Evolutionary conservation across 2,113 vertebrate genomes (phyloP).

Genomic region (Engystomops pustulosus): DNA sequence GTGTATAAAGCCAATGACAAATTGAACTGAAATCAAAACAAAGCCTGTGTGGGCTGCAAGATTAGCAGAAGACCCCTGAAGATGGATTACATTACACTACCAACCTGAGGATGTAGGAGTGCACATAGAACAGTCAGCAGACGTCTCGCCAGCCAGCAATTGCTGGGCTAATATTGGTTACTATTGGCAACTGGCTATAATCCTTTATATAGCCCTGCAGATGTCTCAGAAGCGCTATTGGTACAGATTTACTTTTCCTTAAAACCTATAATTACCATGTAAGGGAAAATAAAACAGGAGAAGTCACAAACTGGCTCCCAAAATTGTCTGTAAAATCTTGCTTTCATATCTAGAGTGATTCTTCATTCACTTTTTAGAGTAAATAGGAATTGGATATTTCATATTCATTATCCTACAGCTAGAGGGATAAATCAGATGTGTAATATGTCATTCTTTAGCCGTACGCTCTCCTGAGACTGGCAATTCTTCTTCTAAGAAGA

Average conservation of each 20-base stretch:
- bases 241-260: neutral
- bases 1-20: constrained; percentile 44
- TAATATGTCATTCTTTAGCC: neutral
- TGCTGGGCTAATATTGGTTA: neutral
- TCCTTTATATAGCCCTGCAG: neutral
- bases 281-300: neutral
- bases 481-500: neutral
- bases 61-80: constrained; percentile 15
- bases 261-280: constrained; percentile 28
- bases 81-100: constrained; percentile 17
- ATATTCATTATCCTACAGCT: neutral
- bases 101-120: constrained; percentile 14
- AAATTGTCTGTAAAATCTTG: neutral
- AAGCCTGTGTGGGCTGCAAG: constrained; percentile 46
- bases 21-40: constrained; percentile 40
- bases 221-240: neutral
- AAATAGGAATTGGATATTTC: neutral
- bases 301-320: neutral
- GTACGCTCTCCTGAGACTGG: neutral
- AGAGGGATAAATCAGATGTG: neutral
- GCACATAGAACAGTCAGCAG: neutral
- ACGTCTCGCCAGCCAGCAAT: neutral
- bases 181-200: neutral
- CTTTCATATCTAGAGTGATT: neutral
- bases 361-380: neutral